phyloP scores from a whole-genome alignment of 2,888 invertebrate species.

The Miltochrista miniata region DNA sequence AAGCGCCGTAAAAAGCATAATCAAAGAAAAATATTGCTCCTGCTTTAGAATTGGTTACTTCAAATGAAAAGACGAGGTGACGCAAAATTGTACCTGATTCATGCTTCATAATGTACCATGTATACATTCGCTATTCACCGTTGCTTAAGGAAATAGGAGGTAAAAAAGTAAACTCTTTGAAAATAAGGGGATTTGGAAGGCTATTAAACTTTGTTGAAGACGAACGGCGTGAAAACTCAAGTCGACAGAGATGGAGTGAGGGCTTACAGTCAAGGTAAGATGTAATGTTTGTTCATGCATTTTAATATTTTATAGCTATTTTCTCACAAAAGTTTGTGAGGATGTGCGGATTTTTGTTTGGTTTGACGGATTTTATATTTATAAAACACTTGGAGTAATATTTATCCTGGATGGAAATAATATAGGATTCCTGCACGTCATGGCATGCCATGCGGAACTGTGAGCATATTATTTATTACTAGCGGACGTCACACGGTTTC shows the following conservation, averaged over 20 bases:
- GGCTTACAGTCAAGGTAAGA: slow-evolving; percentile 5
- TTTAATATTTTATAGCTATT: background rate
- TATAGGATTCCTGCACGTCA: too few species aligned
- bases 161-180: slow-evolving; percentile 7
- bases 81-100: slow-evolving; percentile 28
- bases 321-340: background rate
- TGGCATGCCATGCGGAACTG: too few species aligned
- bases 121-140: slow-evolving; percentile 16
- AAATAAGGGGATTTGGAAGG: slow-evolving; percentile 11
- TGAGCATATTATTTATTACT: too few species aligned
- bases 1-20: slow-evolving; percentile 57
- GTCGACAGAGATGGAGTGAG: slow-evolving; percentile 11
- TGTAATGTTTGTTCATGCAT: slow-evolving; percentile 5
- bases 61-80: slow-evolving; percentile 14
- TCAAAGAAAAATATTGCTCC: slow-evolving; percentile 62
- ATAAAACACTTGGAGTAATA: too few species aligned
- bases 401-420: too few species aligned
- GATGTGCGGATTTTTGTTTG: background rate
- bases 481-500: too few species aligned
- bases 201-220: slow-evolving; percentile 12
- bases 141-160: slow-evolving; percentile 5
- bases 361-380: background rate
- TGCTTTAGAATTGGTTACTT: slow-evolving; percentile 42
- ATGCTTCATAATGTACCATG: slow-evolving; percentile 9
- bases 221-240: slow-evolving; percentile 12